Conservation (phyloP, 2,113 vertebrate genomes). For the Chauna torquata region DNA sequence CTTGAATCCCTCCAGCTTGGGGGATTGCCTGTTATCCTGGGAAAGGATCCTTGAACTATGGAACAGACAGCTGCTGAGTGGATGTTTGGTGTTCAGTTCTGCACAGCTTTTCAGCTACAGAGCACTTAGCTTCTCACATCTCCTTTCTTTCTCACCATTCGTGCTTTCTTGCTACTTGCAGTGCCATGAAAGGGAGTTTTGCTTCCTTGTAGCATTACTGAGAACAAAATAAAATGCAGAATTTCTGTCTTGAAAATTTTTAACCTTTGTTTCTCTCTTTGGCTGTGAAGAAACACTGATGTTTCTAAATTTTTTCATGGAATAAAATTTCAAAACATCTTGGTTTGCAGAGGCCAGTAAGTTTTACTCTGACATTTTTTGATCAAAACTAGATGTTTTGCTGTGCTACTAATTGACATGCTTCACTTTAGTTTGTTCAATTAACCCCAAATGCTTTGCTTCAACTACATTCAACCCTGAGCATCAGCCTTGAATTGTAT, state of each 20-base stretch:
- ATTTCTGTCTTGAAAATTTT: not conserved
- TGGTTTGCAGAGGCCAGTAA: not conserved
- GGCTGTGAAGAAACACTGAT: not conserved
- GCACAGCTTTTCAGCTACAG: not conserved
- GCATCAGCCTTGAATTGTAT: not conserved
- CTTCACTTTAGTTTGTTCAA: not conserved
- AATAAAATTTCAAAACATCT: not conserved
- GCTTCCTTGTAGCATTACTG: not conserved
- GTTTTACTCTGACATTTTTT: not conserved
- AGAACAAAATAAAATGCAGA: not conserved
- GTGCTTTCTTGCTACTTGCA: not conserved
- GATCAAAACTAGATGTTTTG: not conserved
- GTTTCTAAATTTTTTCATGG: not conserved
- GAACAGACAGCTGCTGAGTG: not conserved
- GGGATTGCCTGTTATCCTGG: not conserved
- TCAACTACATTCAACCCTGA: not conserved
- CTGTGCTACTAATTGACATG: not conserved
- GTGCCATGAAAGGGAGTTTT: not conserved
- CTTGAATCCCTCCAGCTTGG: not conserved
- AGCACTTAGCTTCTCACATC: not conserved
- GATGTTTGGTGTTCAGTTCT: not conserved
- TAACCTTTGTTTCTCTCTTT: not conserved
- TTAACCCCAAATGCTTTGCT: conserved; percentile 9
- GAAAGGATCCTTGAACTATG: not conserved
- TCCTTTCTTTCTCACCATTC: not conserved